Percentiles rank a stretch among this genome's conserved stretches.
These are phyloP conservation scores for Neoitamus cyanurus DNA, from an alignment of 2,888 invertebrate genomes.

Conservation along the genomic window DNA sequence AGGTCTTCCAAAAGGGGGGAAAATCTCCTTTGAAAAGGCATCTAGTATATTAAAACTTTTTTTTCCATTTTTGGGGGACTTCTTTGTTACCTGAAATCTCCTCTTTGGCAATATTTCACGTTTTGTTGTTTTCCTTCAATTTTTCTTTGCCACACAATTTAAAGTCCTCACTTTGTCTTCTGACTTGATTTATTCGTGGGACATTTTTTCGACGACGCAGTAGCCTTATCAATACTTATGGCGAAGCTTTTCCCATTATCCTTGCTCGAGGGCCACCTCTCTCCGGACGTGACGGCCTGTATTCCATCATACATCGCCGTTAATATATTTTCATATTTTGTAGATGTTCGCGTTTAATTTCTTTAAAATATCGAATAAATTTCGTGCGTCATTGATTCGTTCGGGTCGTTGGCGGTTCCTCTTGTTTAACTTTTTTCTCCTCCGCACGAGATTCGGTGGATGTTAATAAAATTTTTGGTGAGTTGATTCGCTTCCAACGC, in stretches of 20 bases:
- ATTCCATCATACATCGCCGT: too few species aligned
- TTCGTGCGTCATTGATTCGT: too few species aligned
- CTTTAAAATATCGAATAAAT: constrained; percentile 28
- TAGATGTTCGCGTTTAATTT: constrained; percentile 31
- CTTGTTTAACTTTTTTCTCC: not conserved
- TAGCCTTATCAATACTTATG: constrained; percentile 28
- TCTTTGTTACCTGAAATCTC: too few species aligned
- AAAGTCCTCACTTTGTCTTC: too few species aligned
- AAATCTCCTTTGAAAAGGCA: not conserved
- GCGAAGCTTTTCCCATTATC: not conserved
- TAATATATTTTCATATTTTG: constrained; percentile 37
- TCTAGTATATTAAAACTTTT: not conserved
- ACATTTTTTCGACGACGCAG: constrained; percentile 8
- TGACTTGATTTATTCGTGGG: constrained; percentile 20
- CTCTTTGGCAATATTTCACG: too few species aligned
- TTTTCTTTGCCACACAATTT: too few species aligned
- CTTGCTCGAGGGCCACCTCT: too few species aligned
- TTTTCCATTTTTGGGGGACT: constrained; percentile 12
- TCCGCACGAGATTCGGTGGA: not conserved
- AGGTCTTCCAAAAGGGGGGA: not conserved
- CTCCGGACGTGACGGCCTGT: too few species aligned
- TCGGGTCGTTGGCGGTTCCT: not conserved
- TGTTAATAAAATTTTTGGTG: constrained; percentile 23
- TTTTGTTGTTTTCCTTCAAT: too few species aligned
- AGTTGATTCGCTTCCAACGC: not conserved